A percentile compares a stretch with the other conserved stretches of the same genome.
Evolutionary conservation across 1,140 invertebrate genomes (phyloP).

Genomic region (Phymorhynchus buccinoides): DNA sequence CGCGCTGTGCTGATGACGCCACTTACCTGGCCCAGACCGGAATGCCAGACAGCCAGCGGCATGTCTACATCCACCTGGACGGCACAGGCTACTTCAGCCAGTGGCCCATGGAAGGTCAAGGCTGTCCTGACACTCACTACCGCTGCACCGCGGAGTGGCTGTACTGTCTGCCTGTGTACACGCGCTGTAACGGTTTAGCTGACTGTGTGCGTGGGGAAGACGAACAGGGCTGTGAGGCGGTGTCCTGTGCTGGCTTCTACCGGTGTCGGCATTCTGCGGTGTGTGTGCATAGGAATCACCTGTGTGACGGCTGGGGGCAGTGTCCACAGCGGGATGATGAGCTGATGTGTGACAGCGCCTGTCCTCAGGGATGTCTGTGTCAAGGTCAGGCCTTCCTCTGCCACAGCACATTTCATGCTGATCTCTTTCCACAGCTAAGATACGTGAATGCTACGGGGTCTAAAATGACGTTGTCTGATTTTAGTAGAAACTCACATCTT

Average conservation of each 20-base stretch:
- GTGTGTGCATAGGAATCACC: neutral
- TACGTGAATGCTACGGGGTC: neutral
- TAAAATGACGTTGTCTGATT: neutral
- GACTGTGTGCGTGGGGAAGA: slow-evolving; percentile 34
- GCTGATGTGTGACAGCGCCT: too few species aligned
- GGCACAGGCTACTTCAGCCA: neutral
- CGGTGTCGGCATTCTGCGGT: neutral
- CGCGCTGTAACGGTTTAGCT: slow-evolving; percentile 38
- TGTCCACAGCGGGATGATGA: slow-evolving; percentile 14
- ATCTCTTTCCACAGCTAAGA: too few species aligned
- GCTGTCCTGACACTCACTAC: slow-evolving; percentile 32
- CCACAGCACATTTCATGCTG: neutral
- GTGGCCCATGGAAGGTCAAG: too few species aligned
- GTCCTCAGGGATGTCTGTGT: slow-evolving; percentile 19
- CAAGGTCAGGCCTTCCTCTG: slow-evolving; percentile 5
- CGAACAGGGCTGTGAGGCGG: neutral
- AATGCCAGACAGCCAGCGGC: neutral
- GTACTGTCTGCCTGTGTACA: slow-evolving; percentile 32
- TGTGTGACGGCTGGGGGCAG: slow-evolving; percentile 10
- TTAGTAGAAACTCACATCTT: neutral
- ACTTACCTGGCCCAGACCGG: neutral
- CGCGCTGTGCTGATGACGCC: neutral
- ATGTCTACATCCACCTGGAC: neutral
- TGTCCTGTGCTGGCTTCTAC: neutral
- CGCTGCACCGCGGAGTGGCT: slow-evolving; percentile 3